A percentile compares a stretch with the other conserved stretches of the same genome.
phyloP scores from a whole-genome alignment of 2,113 vertebrate genomes.

The Chloroceryle aenea region DNA sequence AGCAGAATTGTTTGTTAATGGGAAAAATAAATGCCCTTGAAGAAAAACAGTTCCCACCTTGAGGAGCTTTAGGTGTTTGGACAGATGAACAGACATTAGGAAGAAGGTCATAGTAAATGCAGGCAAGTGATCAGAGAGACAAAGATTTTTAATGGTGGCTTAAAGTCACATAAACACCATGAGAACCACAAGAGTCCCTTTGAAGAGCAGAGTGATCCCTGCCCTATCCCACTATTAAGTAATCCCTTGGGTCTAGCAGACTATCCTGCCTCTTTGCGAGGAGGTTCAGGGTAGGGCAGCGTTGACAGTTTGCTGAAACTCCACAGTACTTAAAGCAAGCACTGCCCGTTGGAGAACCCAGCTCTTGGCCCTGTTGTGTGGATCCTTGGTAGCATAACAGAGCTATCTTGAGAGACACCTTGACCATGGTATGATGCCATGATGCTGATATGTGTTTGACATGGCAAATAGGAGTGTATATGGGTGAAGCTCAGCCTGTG shows the following conservation, averaged over 20 bases:
- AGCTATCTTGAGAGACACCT: not conserved
- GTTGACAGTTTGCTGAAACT: not conserved
- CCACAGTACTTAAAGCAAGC: not conserved
- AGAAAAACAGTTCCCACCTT: not conserved
- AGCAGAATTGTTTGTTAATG: not conserved
- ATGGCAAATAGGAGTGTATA: not conserved
- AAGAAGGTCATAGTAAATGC: not conserved
- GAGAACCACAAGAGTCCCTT: not conserved
- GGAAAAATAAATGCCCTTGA: not conserved
- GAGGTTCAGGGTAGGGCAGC: not conserved
- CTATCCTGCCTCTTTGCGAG: not conserved
- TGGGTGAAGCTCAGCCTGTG: not conserved
- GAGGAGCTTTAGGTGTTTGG: not conserved
- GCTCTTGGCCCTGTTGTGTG: not conserved
- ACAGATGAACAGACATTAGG: not conserved
- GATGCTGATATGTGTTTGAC: not conserved
- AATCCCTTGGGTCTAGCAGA: not conserved
- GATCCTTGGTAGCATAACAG: not conserved
- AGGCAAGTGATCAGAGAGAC: not conserved
- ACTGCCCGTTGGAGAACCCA: fast-evolving
- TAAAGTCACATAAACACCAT: not conserved
- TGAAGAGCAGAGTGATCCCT: not conserved
- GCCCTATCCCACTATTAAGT: not conserved
- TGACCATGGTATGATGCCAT: not conserved
- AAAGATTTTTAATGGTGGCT: not conserved